These are phyloP conservation scores for Tenthredo notha DNA, from an alignment of 2,888 invertebrate species.

Conservation along the genomic window DNA sequence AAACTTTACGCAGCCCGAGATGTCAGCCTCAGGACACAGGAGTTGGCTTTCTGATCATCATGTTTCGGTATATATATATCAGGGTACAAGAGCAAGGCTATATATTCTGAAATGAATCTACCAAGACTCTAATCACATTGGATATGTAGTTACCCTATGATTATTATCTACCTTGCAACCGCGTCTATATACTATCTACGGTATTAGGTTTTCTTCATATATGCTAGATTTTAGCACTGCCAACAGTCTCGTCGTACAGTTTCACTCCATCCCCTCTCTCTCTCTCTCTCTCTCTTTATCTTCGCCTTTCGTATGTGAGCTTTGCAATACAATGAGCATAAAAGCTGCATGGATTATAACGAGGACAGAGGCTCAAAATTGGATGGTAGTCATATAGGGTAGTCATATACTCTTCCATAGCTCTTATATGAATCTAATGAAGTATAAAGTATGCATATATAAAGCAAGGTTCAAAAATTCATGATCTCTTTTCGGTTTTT, in stretches of 20 bases:
- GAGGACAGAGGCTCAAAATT: conserved; percentile 1
- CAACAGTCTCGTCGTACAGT: not conserved
- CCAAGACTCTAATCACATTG: not conserved
- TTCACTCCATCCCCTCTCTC: not conserved
- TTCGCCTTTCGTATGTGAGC: conserved; percentile 12
- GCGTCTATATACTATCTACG: not conserved
- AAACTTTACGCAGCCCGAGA: conserved; percentile 65
- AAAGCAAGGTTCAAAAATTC: not conserved
- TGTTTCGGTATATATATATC: conserved; percentile 54
- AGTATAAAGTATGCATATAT: not conserved
- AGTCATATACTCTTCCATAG: not conserved
- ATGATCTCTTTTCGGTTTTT: not conserved
- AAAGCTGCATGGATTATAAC: conserved; percentile 28
- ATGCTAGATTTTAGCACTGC: not conserved
- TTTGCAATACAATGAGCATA: conserved; percentile 42
- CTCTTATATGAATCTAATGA: conserved; percentile 10
- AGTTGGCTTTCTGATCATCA: conserved; percentile 65
- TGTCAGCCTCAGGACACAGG: conserved; percentile 64
- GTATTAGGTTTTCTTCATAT: not conserved
- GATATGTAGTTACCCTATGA: not conserved
- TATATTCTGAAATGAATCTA: not conserved
- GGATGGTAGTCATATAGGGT: not conserved
- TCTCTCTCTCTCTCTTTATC: not conserved
- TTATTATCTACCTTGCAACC: not conserved
- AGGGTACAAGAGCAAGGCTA: not conserved